Evolutionary conservation across 2,113 vertebrate species (phyloP), one percentile per base, ranked within the genome.

Genomic region (Athene noctua): DNA sequence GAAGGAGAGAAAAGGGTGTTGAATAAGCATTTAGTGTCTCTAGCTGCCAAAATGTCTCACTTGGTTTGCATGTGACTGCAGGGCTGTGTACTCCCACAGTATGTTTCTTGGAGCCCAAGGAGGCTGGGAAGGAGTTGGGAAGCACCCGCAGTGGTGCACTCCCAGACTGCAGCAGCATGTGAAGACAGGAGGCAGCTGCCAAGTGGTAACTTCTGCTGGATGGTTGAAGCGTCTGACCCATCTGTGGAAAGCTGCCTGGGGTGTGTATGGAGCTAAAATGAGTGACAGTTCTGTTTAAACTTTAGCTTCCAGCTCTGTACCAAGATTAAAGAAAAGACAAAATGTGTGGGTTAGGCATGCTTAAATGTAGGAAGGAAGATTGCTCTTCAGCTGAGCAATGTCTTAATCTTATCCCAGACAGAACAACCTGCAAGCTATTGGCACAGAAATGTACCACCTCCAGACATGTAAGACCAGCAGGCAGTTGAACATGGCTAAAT

Each of bases 131-230:
- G 34, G 32, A 80, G 59, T 27, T 52, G 51, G 63, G n/a, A 70
- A 79, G n/a, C 29, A 10, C 10, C 3, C 1, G 3, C 29, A 0
- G 0, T 23, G 8, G 10, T 52, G 44, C 5, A 4, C 26, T 78
- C 49, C 11, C 27, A 29, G 22, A 2, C 19, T 14, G 19, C 1
- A 3, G 29, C 29, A 70, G 49, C 1, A 0, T 23, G 17, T 32
- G 67, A 58, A 88, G 47, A 14, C 3, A 7, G 52, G 73, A 71
- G 44, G 13, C 67, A 38, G n/a, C 84, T 87, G 65, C 70, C 47
- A 34, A 61, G 30, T 44, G 30, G 27, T 32, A 80, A 73, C 34
- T 91, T 90, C 62, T 67, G 22, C 38, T 87, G 62, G 30, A 19
- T 62, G 18, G 51, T 42, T 91, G 70, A 47, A 86, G 32, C 1